Conservation (phyloP, 2,113 vertebrate species). For the Spermophilus dauricus region DNA sequence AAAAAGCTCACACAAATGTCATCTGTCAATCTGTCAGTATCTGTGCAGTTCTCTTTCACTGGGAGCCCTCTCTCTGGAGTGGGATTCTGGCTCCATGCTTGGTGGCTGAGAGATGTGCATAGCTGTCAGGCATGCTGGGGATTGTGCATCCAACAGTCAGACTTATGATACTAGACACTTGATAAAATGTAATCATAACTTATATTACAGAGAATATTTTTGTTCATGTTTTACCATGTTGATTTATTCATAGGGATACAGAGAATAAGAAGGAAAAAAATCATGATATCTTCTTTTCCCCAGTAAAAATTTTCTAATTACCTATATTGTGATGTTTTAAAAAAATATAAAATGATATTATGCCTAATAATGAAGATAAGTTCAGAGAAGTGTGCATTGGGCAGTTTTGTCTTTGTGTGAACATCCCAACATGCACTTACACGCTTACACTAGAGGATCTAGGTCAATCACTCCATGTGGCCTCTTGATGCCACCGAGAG, state of each 20-base stretch:
- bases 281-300: neutral
- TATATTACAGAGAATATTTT: slow-evolving; percentile 13
- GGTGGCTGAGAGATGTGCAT: neutral
- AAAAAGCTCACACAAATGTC: neutral
- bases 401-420: neutral
- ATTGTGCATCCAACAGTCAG: neutral
- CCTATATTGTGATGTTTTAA: neutral
- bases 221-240: neutral
- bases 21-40: neutral
- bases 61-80: neutral
- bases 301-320: neutral
- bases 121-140: neutral
- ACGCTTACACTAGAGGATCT: neutral
- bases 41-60: neutral
- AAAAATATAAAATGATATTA: neutral
- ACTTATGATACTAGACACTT: neutral
- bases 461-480: neutral
- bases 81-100: neutral
- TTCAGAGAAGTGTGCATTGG: neutral
- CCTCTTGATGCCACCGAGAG: neutral
- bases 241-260: neutral
- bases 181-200: neutral
- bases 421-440: neutral
- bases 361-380: neutral
- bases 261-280: neutral